Conservation (phyloP, 2,888 invertebrate genomes). For the Agrenia bidenticulata region DNA sequence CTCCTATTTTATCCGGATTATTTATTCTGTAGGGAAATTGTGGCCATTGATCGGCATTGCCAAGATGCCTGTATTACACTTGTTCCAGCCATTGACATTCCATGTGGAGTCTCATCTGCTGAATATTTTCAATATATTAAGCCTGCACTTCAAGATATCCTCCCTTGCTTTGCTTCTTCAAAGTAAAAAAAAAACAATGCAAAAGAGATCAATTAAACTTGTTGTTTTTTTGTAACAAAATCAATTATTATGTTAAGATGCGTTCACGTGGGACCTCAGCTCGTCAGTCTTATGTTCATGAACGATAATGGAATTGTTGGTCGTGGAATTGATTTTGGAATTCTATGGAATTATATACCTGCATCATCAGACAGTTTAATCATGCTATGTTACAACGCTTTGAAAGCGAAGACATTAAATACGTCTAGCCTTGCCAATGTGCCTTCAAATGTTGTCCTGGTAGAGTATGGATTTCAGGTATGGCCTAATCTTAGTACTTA, state of each 20-base stretch:
- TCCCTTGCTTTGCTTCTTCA: conserved; percentile 61
- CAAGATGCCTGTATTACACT: conserved; percentile 61
- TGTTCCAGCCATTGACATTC: conserved; percentile 61
- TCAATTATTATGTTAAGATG: conserved; percentile 55
- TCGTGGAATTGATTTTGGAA: conserved; percentile 44
- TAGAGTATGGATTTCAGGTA: conserved; percentile 65
- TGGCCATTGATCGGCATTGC: conserved; percentile 63
- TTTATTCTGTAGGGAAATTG: conserved; percentile 58
- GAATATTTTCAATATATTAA: conserved; percentile 61
- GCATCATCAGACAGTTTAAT: conserved; percentile 56
- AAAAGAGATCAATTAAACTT: too few relatives aligned
- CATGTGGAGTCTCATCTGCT: conserved; percentile 54
- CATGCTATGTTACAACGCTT: conserved; percentile 59
- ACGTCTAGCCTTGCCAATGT: conserved; percentile 54
- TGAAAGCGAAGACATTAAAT: conserved; percentile 55
- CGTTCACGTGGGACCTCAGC: conserved; percentile 63
- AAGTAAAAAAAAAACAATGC: too few relatives aligned
- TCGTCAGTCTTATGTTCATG: conserved; percentile 61
- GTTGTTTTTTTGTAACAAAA: neutral
- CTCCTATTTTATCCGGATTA: neutral
- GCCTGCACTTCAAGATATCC: conserved; percentile 60
- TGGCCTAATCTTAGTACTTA: neutral
- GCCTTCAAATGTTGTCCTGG: conserved; percentile 62
- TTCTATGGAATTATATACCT: conserved; percentile 59
- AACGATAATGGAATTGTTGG: conserved; percentile 55